Evolutionary conservation across 2,797 vertebrate genomes (phyloP).

Genomic region (Salmo trutta): DNA sequence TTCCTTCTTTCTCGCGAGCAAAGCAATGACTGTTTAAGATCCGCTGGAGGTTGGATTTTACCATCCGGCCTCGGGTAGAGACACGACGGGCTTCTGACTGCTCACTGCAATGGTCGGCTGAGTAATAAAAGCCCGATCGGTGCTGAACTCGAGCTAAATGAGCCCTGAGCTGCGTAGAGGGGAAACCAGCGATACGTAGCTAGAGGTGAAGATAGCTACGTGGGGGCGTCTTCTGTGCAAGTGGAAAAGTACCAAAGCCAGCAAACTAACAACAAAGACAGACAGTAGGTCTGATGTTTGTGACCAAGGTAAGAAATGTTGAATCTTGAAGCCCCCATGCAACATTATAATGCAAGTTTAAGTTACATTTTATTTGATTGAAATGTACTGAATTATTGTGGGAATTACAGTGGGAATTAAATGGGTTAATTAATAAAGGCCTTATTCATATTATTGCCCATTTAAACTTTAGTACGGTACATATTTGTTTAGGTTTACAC

Average conservation of each 20-base stretch:
- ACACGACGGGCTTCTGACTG: conserved; percentile 71
- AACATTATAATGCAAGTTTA: not conserved
- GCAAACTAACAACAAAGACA: conserved; percentile 16
- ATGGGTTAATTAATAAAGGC: too few relatives aligned
- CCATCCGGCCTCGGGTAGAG: conserved; percentile 84
- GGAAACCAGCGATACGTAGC: conserved; percentile 6
- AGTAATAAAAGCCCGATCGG: conserved; percentile 37
- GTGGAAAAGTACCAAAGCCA: conserved; percentile 41
- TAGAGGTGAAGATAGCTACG: not conserved
- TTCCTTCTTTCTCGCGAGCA: conserved; percentile 86
- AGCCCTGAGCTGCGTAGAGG: not conserved
- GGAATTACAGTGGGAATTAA: too few relatives aligned
- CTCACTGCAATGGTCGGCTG: conserved; percentile 64
- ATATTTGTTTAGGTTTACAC: too few relatives aligned
- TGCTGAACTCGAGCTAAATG: not conserved
- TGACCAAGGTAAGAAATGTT: not conserved
- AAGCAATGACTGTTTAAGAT: conserved; percentile 88
- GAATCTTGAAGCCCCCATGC: not conserved
- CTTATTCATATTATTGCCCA: too few relatives aligned
- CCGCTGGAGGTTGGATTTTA: conserved; percentile 89
- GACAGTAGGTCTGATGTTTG: not conserved
- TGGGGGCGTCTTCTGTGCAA: conserved; percentile 20
- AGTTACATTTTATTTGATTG: not conserved
- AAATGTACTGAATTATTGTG: not conserved
- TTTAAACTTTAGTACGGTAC: too few relatives aligned